These are phyloP conservation scores for Callorhinus ursinus DNA, from an alignment of 2,113 vertebrate genomes.

Conservation along the genomic window DNA sequence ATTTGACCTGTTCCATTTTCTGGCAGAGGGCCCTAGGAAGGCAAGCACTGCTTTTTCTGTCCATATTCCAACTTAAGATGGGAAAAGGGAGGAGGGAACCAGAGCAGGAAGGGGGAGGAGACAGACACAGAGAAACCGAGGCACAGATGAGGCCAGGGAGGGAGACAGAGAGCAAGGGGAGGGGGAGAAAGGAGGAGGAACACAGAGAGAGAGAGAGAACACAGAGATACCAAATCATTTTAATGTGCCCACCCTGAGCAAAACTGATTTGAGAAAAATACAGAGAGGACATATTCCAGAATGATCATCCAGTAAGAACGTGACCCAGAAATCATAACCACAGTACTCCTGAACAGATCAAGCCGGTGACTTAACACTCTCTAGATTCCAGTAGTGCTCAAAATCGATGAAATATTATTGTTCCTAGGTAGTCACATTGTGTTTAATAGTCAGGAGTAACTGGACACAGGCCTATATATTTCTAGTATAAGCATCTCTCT, in stretches of 20 bases:
- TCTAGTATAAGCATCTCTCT: slow-evolving; percentile 45
- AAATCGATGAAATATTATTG: neutral
- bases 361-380: neutral
- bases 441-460: slow-evolving; percentile 11
- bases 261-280: neutral
- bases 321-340: slow-evolving; percentile 7
- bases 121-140: neutral
- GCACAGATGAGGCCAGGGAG: neutral
- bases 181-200: neutral
- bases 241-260: neutral
- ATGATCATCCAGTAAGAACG: neutral
- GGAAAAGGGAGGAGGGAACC: neutral
- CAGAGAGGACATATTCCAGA: slow-evolving; percentile 60
- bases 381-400: neutral
- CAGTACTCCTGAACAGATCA: neutral
- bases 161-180: neutral
- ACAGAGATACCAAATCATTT: neutral
- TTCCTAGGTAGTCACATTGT: slow-evolving; percentile 52
- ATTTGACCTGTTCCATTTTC: slow-evolving; percentile 83
- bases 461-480: neutral
- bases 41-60: slow-evolving; percentile 74
- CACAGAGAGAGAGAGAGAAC: neutral
- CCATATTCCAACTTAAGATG: slow-evolving; percentile 66
- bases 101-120: neutral
- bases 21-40: slow-evolving; percentile 74